Conservation (phyloP, 2,888 invertebrate species). For the Muschampia plurimacula region DNA sequence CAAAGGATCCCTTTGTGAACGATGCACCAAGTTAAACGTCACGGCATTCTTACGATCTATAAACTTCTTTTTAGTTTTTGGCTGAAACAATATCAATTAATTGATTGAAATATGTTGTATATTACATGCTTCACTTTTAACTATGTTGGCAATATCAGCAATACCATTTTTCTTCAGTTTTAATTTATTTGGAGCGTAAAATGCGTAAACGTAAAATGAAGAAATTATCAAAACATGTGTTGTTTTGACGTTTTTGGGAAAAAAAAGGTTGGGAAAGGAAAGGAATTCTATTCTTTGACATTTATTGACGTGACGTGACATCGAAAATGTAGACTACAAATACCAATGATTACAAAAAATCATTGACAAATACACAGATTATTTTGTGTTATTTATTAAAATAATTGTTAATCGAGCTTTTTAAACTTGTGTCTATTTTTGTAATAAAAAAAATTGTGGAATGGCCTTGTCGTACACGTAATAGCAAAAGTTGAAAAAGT, state of each 20-base stretch:
- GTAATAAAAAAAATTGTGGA: no score
- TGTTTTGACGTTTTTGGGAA: constrained; percentile 56
- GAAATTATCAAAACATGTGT: constrained; percentile 64
- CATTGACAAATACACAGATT: no score
- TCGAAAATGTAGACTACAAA: no score
- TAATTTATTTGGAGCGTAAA: background rate
- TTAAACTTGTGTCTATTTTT: no score
- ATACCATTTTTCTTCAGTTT: constrained; percentile 4
- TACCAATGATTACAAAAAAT: no score
- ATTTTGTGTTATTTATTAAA: no score
- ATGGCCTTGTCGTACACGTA: no score
- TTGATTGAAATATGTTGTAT: background rate
- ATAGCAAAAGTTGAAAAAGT: no score
- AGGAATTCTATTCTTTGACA: no score
- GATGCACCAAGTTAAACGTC: constrained; percentile 96
- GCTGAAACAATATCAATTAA: constrained; percentile 71
- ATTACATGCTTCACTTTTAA: background rate
- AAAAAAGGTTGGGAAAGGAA: no score
- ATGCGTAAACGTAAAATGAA: background rate
- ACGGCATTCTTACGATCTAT: constrained; percentile 96
- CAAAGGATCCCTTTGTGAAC: constrained; percentile 97
- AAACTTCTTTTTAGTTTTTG: constrained; percentile 91
- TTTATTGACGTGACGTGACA: background rate
- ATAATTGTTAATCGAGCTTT: no score
- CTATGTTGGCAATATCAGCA: background rate